Conservation (phyloP, 2,113 vertebrate species). For the Notechis scutatus region DNA sequence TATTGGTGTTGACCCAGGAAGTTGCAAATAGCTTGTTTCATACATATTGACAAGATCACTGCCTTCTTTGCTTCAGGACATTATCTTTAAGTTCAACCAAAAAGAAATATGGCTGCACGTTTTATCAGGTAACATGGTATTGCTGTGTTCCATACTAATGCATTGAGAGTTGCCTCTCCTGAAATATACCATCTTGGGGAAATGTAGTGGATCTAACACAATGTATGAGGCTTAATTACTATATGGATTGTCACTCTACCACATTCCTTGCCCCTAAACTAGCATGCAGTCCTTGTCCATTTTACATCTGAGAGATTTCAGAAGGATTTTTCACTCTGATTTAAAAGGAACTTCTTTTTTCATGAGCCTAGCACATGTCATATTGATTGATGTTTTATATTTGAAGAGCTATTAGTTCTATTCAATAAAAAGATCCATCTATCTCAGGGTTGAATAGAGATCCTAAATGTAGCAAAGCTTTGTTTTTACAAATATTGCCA, state of each 20-base stretch:
- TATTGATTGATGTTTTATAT: neutral
- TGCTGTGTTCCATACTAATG: neutral
- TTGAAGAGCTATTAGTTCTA: no score
- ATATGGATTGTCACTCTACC: neutral
- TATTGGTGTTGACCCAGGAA: neutral
- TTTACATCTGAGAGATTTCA: neutral
- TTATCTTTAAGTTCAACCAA: neutral
- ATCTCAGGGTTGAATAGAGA: neutral
- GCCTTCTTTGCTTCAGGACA: neutral
- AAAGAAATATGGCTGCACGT: neutral
- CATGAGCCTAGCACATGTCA: neutral
- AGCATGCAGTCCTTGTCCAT: neutral
- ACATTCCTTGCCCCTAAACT: neutral
- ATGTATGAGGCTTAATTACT: neutral
- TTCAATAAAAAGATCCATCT: neutral
- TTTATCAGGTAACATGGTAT: neutral
- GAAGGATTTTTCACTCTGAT: neutral
- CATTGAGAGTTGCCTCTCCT: neutral
- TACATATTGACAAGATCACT: neutral
- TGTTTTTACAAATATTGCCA: neutral
- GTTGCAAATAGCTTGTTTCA: neutral
- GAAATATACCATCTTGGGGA: neutral
- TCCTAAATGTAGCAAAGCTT: neutral
- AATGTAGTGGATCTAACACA: neutral
- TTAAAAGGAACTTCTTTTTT: neutral